Conservation (phyloP, 2,113 vertebrate genomes). For the Phodopus roborovskii region DNA sequence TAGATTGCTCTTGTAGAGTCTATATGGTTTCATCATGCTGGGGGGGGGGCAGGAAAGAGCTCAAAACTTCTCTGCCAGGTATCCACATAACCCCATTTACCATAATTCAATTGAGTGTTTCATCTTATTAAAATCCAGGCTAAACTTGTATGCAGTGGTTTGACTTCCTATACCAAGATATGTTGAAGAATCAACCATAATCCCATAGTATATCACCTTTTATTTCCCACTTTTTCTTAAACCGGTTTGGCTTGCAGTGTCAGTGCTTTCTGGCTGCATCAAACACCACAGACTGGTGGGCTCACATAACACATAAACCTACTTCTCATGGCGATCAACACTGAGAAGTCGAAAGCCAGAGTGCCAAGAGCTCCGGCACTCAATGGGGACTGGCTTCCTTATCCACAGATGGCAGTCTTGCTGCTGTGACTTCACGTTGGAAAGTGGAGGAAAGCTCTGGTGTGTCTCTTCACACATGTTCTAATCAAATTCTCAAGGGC, state of each 20-base stretch:
- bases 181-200: not conserved
- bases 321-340: not conserved
- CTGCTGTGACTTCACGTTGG: not conserved
- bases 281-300: not conserved
- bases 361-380: not conserved
- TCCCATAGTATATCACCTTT: not conserved
- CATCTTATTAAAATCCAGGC: not conserved
- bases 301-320: not conserved
- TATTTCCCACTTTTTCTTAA: slow-evolving; percentile 30
- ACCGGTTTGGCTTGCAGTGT: not conserved
- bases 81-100: not conserved
- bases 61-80: not conserved
- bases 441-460: not conserved
- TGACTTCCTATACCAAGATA: not conserved
- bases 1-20: not conserved
- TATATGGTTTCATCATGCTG: not conserved
- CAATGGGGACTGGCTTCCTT: not conserved
- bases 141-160: not conserved
- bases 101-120: not conserved
- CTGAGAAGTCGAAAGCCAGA: not conserved
- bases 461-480: not conserved
- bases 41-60: not conserved
- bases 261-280: not conserved
- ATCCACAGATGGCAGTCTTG: not conserved
- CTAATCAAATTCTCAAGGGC: not conserved